Conservation (phyloP, 2,113 vertebrate genomes). For the Tachysurus vachellii region DNA sequence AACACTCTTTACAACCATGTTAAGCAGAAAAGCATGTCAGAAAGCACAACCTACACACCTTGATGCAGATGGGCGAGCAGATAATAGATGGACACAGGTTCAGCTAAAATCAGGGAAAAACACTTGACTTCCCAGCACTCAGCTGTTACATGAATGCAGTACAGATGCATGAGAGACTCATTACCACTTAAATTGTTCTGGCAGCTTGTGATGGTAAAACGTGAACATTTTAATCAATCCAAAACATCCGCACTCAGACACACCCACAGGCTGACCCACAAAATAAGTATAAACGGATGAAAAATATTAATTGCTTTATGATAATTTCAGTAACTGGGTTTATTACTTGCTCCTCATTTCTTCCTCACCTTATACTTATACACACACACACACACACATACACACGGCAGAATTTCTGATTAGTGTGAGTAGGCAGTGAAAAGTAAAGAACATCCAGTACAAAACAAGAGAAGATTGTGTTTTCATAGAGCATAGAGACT, state of each 20-base stretch:
- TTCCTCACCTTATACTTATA: not conserved
- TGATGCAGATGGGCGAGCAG: not conserved
- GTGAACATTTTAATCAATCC: not conserved
- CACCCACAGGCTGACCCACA: not conserved
- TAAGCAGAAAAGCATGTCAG: not conserved
- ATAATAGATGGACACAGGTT: not conserved
- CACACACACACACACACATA: not conserved
- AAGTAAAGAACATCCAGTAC: not conserved
- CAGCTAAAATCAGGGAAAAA: not conserved
- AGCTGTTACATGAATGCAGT: not conserved
- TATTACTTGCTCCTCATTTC: not conserved
- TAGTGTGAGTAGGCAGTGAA: not conserved
- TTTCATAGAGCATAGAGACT: not conserved
- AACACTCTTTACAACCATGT: not conserved
- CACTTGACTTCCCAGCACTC: not conserved
- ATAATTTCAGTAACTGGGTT: not conserved
- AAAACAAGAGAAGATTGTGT: not conserved
- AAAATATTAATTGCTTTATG: not conserved
- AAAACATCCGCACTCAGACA: not conserved
- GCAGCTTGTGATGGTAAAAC: not conserved
- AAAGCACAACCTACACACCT: not conserved
- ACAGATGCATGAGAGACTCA: not conserved
- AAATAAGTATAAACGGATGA: not conserved
- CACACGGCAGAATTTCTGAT: not conserved
- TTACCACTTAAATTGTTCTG: not conserved